Percentiles rank a stretch among this genome's conserved stretches.
Conservation (phyloP, 2,888 invertebrate genomes). For the Spicauda simplicius region DNA sequence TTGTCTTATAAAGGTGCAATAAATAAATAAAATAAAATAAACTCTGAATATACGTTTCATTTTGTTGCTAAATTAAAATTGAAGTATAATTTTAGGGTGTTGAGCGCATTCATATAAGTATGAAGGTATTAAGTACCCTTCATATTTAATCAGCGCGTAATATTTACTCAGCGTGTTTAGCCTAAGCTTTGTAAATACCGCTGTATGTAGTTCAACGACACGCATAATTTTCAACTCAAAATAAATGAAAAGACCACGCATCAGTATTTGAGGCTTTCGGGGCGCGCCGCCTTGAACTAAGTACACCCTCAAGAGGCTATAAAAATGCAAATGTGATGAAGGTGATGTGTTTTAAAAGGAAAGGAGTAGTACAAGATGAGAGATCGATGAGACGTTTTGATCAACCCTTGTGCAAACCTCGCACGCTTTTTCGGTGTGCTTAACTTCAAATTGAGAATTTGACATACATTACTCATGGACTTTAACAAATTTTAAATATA, state of each 20-base stretch:
- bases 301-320: constrained; percentile 59
- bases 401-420: background rate
- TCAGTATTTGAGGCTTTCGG: constrained; percentile 43
- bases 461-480: no score
- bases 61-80: background rate
- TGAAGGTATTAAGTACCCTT: background rate
- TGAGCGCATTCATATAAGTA: background rate
- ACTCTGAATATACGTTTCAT: background rate
- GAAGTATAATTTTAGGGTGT: background rate
- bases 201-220: constrained; percentile 1
- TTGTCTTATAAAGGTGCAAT: background rate
- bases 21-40: no score
- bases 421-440: no score
- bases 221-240: constrained; percentile 54
- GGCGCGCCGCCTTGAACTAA: constrained; percentile 53
- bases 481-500: no score
- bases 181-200: background rate
- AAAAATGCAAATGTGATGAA: constrained; percentile 70
- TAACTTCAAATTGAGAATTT: no score
- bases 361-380: constrained; percentile 29
- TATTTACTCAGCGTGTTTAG: background rate
- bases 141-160: background rate
- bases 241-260: constrained; percentile 49
- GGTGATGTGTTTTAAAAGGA: constrained; percentile 58
- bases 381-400: constrained; percentile 1